Conservation (phyloP, 2,888 invertebrate genomes). For the Drosophila affinis region DNA sequence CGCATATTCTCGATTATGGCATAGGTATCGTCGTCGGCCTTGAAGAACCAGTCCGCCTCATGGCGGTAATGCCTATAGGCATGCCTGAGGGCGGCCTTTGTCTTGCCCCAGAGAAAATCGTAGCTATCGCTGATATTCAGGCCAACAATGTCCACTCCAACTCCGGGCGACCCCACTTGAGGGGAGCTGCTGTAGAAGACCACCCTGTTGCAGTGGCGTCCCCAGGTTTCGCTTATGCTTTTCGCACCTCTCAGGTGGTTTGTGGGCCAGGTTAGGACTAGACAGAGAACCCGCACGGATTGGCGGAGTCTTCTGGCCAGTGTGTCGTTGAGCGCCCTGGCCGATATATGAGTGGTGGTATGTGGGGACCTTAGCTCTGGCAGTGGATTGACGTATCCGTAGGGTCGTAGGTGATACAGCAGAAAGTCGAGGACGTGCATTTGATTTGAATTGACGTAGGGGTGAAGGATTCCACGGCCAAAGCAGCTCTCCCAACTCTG, state of each 20-base stretch:
- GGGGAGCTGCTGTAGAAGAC: slow-evolving; percentile 92
- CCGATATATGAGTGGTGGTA: neutral
- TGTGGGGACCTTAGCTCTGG: slow-evolving; percentile 52
- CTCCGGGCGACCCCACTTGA: neutral
- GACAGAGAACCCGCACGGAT: slow-evolving; percentile 53
- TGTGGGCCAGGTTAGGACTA: slow-evolving; percentile 86
- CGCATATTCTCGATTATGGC: slow-evolving; percentile 97
- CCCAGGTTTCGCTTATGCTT: slow-evolving; percentile 97
- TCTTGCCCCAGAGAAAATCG: slow-evolving; percentile 96
- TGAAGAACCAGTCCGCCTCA: slow-evolving; percentile 97
- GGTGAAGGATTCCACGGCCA: slow-evolving; percentile 95
- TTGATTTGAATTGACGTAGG: slow-evolving; percentile 94
- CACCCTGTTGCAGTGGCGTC: slow-evolving; percentile 92
- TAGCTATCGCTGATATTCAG: slow-evolving; percentile 93
- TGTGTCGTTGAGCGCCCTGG: slow-evolving; percentile 4
- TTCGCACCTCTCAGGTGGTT: slow-evolving; percentile 93
- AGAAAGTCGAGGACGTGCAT: slow-evolving; percentile 98
- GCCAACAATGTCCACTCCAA: slow-evolving; percentile 89
- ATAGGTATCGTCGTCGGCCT: slow-evolving; percentile 99
- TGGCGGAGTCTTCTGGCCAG: slow-evolving; percentile 29
- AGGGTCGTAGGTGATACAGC: slow-evolving; percentile 95
- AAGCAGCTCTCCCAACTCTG: slow-evolving; percentile 84
- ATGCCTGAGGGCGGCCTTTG: slow-evolving; percentile 95
- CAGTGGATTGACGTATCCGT: slow-evolving; percentile 84
- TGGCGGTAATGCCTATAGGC: slow-evolving; percentile 92